Conservation (phyloP, 2,888 invertebrate genomes). For the Empis stercorea region DNA sequence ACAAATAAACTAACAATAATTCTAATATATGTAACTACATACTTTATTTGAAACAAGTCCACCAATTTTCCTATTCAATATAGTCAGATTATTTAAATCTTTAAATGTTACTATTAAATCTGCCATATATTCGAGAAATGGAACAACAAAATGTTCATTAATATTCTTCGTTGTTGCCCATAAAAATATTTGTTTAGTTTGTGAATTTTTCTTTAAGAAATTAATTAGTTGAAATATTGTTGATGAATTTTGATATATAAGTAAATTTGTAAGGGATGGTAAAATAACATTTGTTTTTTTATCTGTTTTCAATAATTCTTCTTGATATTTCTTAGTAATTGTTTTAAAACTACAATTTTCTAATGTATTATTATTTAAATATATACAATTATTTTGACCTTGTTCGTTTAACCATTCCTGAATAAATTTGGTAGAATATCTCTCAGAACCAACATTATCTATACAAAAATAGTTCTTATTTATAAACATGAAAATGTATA, state of each 20-base stretch:
- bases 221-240: slow-evolving; percentile 19
- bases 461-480: not conserved
- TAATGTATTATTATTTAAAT: too few relatives aligned
- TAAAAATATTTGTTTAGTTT: slow-evolving; percentile 26
- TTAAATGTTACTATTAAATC: slow-evolving; percentile 27
- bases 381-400: not conserved
- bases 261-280: not conserved
- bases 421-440: not conserved
- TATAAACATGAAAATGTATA: too few relatives aligned
- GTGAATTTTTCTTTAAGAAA: slow-evolving; percentile 20
- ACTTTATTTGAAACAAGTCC: slow-evolving; percentile 26
- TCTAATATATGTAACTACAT: not conserved
- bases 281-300: not conserved
- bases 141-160: slow-evolving; percentile 23
- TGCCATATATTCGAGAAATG: slow-evolving; percentile 30
- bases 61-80: slow-evolving; percentile 25
- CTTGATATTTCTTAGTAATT: too few relatives aligned
- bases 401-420: not conserved
- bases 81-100: slow-evolving; percentile 19
- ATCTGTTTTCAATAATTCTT: not conserved
- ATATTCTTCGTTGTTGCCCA: slow-evolving; percentile 27
- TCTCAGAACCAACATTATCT: not conserved
- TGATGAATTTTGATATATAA: not conserved
- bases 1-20: not conserved
- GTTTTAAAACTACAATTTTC: too few relatives aligned